Evolutionary conservation across 1,140 invertebrate genomes (phyloP).

Genomic region (Agraylea sexmaculata): DNA sequence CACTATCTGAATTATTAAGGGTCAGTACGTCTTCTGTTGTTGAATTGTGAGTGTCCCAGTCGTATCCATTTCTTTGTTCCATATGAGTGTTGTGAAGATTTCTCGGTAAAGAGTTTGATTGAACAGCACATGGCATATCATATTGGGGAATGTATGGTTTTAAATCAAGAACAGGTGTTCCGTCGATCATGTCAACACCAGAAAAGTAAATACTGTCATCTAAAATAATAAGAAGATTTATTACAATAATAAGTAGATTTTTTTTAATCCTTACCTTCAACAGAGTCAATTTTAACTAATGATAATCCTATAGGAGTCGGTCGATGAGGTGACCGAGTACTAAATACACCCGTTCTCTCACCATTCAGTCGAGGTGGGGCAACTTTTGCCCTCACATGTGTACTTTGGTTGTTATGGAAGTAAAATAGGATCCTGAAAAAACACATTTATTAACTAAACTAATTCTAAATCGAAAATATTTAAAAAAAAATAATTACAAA

Average conservation of each 20-base stretch:
- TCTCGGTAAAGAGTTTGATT: conserved; percentile 17
- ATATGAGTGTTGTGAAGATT: conserved; percentile 9
- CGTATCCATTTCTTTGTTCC: too few species aligned
- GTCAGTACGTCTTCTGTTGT: conserved; percentile 16
- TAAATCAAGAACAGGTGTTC: conserved; percentile 83
- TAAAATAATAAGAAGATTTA: conserved; percentile 26
- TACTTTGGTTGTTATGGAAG: conserved; percentile 73
- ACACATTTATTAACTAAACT: too few species aligned
- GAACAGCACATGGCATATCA: conserved; percentile 60
- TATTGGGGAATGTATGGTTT: conserved; percentile 91
- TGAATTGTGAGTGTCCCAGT: conserved; percentile 14
- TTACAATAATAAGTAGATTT: conserved; percentile 1
- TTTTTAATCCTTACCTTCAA: conserved; percentile 50
- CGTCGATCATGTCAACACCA: conserved; percentile 83
- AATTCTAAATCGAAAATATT: too few species aligned
- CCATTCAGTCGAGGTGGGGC: conserved; percentile 78
- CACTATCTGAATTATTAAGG: too few species aligned
- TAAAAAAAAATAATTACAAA: conserved; percentile 34
- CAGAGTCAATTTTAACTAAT: conserved; percentile 70
- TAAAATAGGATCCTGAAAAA: conserved; percentile 72
- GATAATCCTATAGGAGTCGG: conserved; percentile 84
- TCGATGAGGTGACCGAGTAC: conserved; percentile 79
- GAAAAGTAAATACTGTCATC: conserved; percentile 58
- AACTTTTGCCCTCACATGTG: conserved; percentile 65
- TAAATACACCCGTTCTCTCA: conserved; percentile 70